Evolutionary conservation across 1,140 invertebrate species (phyloP).

Genomic region (Cherax destructor): DNA sequence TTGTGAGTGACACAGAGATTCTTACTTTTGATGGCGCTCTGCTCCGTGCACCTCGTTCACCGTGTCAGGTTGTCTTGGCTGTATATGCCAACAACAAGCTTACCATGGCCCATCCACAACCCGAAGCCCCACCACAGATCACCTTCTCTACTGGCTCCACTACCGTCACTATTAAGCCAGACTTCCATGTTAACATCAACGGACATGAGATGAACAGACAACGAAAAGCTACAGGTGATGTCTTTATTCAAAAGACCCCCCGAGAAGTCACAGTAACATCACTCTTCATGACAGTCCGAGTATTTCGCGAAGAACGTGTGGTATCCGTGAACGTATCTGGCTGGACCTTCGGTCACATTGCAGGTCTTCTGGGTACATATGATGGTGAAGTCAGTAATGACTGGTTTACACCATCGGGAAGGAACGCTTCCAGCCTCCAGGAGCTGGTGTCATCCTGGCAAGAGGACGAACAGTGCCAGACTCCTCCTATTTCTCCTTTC

Average conservation of each 20-base stretch:
- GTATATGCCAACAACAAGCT: constrained; percentile 6
- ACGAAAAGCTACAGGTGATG: neutral
- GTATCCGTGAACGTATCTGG: constrained; percentile 31
- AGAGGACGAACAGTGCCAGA: constrained; percentile 33
- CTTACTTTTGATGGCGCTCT: constrained; percentile 37
- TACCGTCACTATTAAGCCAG: neutral
- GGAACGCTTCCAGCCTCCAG: constrained; percentile 1
- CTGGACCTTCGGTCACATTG: constrained; percentile 51
- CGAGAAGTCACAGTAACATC: neutral
- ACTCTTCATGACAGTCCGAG: constrained; percentile 5
- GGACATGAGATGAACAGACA: neutral
- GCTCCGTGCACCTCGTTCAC: constrained; percentile 13
- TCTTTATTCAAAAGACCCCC: neutral
- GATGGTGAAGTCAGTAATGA: constrained; percentile 29
- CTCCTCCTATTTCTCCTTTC: neutral
- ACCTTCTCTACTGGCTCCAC: neutral
- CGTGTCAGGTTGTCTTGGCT: constrained; percentile 34
- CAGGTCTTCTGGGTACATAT: constrained; percentile 35
- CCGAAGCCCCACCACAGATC: constrained; percentile 3
- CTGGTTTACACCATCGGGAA: constrained; percentile 23
- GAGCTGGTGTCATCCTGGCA: constrained; percentile 44
- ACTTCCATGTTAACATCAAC: constrained; percentile 8
- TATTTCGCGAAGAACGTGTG: neutral
- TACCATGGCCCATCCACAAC: constrained; percentile 27
- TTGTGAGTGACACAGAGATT: constrained; percentile 39